Conservation (phyloP, 2,113 vertebrate genomes). For the Astatotilapia flaviijosephi region DNA sequence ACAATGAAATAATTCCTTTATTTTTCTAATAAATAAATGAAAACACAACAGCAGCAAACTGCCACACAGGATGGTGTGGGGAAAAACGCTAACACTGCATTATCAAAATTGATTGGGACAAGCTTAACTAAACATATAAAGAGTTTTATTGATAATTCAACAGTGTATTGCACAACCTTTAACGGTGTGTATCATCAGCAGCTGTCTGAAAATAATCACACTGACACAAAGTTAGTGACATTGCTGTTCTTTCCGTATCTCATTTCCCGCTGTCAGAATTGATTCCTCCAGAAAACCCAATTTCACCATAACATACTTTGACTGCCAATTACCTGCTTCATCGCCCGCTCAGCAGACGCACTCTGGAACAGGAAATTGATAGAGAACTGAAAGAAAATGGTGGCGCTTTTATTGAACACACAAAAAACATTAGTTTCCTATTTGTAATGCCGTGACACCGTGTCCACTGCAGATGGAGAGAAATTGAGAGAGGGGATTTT, state of each 20-base stretch:
- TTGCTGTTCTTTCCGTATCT: neutral
- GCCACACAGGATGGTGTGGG: neutral
- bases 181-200: neutral
- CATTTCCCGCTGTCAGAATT: neutral
- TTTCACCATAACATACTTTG: neutral
- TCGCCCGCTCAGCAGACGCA: neutral
- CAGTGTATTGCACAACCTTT: neutral
- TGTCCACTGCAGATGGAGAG: neutral
- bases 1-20: neutral
- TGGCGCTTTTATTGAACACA: rapidly evolving
- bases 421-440: neutral
- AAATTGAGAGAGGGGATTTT: neutral
- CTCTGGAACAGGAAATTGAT: conserved; percentile 21
- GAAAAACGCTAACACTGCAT: rapidly evolving
- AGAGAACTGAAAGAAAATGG: neutral
- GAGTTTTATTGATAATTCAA: neutral
- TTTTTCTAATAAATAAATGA: neutral
- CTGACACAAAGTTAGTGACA: neutral
- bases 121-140: neutral
- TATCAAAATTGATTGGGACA: neutral
- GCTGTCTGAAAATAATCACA: neutral
- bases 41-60: neutral
- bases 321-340: conserved; percentile 31
- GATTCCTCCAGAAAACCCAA: neutral
- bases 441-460: neutral